Evolutionary conservation across 2,888 invertebrate genomes (phyloP).

Genomic region (Epinotia nisella): DNA sequence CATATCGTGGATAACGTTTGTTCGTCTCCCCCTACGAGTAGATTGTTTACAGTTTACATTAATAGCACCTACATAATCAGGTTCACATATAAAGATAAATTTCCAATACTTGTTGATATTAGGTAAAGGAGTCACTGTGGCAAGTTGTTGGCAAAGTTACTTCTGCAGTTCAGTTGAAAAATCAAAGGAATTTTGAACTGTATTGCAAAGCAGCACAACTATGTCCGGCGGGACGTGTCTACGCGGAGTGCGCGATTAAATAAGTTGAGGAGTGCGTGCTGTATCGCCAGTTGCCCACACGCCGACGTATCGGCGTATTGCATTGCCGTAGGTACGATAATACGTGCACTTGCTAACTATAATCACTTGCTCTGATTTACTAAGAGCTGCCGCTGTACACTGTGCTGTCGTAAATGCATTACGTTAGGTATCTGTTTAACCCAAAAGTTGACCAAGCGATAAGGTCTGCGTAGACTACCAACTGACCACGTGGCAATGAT

Average conservation of each 20-base stretch:
- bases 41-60: neutral
- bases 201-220: slow-evolving; percentile 9
- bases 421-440: slow-evolving; percentile 37
- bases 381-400: slow-evolving; percentile 43
- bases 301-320: slow-evolving; percentile 44
- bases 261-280: slow-evolving; percentile 48
- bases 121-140: slow-evolving; percentile 69
- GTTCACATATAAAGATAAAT: slow-evolving; percentile 59
- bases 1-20: neutral
- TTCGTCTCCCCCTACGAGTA: neutral
- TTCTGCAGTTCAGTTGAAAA: slow-evolving; percentile 9
- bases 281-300: slow-evolving; percentile 48
- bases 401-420: slow-evolving; percentile 34
- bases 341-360: slow-evolving; percentile 44
- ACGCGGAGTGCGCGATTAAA: slow-evolving; percentile 1
- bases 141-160: slow-evolving; percentile 48
- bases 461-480: slow-evolving; percentile 11
- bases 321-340: slow-evolving; percentile 46
- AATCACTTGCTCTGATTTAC: slow-evolving; percentile 49
- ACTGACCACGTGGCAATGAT: slow-evolving; percentile 17
- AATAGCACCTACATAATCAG: slow-evolving; percentile 23
- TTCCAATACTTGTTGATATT: slow-evolving; percentile 59
- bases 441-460: slow-evolving; percentile 39
- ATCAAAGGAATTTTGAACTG: slow-evolving; percentile 1
- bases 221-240: slow-evolving; percentile 23